Evolutionary conservation across 2,888 invertebrate species (phyloP), one percentile per base, ranked within the genome.

Genomic region (Thelaira solivaga): DNA sequence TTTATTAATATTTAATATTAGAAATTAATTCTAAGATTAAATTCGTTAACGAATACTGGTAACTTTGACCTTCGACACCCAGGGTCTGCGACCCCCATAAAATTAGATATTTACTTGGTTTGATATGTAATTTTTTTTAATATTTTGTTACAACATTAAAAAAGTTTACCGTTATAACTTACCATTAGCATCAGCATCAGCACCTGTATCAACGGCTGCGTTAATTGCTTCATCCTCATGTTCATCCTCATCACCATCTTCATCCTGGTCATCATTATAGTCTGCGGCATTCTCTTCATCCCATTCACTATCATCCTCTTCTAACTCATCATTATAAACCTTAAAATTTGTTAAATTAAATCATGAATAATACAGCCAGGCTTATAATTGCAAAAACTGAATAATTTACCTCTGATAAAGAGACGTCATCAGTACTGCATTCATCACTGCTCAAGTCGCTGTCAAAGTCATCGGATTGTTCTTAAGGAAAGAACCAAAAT

Each of bases 291-390:
- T 90, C 20, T 92, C 92, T 51, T 91, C 92, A 72, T 92, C 93
- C 83, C 93, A 93, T 49, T 91, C 92, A 76, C 92, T 91, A 83
- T 92, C 92, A 81, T 92, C 93, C 82, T 92, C 92, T 84, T 92
- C 91, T 51, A 91, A 87, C 82, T 90, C 90, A 57, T 90, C 90
- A 84, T 90, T 90, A 86, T 91, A 85, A 22, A 89, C 87, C 73
- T 68, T 53, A 2, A 39, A 13, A 39, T 39, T 39, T n/a, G n/a
- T n/a, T n/a, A n/a, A n/a, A n/a, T n/a, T n/a, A n/a, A n/a, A n/a
- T n/a, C n/a, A n/a, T n/a, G n/a, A n/a, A n/a, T n/a, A n/a, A n/a
- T n/a, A n/a, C n/a, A n/a, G n/a, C n/a, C n/a, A n/a, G 5, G 6
- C 16, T 13, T 13, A 1, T 36, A 4, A 36, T 13, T 4, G 4